phyloP scores from a whole-genome alignment of 2,113 vertebrate genomes.

The Labeo catla region DNA sequence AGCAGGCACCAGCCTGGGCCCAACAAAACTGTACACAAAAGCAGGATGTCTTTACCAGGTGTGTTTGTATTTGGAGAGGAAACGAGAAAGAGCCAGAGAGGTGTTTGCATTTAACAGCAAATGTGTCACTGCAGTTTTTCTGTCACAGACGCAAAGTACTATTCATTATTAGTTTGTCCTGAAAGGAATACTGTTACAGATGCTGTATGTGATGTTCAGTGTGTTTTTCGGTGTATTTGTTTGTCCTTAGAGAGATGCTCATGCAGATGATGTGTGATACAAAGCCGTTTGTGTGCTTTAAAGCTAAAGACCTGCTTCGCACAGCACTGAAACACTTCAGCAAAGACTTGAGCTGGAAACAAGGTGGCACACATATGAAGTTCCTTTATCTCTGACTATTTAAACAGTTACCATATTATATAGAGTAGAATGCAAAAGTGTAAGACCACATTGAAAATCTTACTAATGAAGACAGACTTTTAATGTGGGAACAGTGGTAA shows the following conservation, averaged over 20 bases:
- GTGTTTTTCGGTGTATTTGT: conserved; percentile 33
- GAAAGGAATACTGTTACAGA: neutral
- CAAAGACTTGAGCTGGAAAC: conserved; percentile 80
- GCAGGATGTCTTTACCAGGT: conserved; percentile 77
- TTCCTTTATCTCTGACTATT: neutral
- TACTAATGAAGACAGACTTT: neutral
- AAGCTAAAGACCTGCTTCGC: conserved; percentile 88
- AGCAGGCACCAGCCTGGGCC: conserved; percentile 69
- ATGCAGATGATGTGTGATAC: conserved; percentile 72
- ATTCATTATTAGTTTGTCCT: neutral
- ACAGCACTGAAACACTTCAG: conserved; percentile 75
- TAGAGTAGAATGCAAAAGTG: neutral
- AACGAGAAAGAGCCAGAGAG: neutral
- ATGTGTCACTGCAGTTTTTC: neutral
- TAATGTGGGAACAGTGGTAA: neutral
- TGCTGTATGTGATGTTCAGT: neutral
- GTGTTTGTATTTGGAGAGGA: neutral
- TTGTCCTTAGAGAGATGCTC: conserved; percentile 77
- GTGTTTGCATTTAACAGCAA: too few relatives aligned
- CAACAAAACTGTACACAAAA: conserved; percentile 62
- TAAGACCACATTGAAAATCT: neutral
- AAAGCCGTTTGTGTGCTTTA: conserved; percentile 84
- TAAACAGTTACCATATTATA: neutral
- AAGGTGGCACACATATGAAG: conserved; percentile 63
- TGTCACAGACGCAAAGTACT: neutral